Evolutionary conservation across 2,113 vertebrate genomes (phyloP).

Genomic region (Theropithecus gelada): DNA sequence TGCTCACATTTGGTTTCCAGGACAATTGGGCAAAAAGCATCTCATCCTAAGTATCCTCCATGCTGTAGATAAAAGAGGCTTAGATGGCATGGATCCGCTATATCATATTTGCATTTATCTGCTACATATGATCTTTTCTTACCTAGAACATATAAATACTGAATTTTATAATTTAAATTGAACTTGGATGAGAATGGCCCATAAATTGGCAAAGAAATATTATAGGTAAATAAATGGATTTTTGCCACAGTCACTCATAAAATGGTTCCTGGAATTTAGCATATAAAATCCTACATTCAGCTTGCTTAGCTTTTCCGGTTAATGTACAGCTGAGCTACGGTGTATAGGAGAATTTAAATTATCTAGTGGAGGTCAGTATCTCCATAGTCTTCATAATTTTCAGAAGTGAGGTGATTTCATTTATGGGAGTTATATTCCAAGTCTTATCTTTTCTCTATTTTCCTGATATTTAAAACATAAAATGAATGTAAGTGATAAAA

Average conservation of each 20-base stretch:
- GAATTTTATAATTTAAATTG: background rate
- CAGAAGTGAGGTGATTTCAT: background rate
- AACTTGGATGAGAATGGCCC: background rate
- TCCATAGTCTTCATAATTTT: background rate
- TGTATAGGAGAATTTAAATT: background rate
- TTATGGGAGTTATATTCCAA: background rate
- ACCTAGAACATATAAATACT: background rate
- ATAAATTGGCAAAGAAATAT: background rate
- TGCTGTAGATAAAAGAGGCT: background rate
- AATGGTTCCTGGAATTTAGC: background rate
- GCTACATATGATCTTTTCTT: background rate
- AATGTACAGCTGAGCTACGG: background rate
- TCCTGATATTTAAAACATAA: background rate
- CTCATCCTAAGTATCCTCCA: background rate
- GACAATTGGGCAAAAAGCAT: background rate
- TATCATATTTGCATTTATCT: background rate
- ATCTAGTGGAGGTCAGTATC: background rate
- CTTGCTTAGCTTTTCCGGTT: background rate
- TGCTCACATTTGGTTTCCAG: conserved; percentile 26
- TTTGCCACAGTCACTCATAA: background rate
- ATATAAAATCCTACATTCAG: background rate
- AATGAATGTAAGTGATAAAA: background rate
- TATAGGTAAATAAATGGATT: background rate
- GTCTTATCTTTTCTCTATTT: background rate
- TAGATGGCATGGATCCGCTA: rapidly evolving